These are phyloP conservation scores for Tetrax tetrax DNA, from an alignment of 2,113 vertebrate species.

Conservation along the genomic window DNA sequence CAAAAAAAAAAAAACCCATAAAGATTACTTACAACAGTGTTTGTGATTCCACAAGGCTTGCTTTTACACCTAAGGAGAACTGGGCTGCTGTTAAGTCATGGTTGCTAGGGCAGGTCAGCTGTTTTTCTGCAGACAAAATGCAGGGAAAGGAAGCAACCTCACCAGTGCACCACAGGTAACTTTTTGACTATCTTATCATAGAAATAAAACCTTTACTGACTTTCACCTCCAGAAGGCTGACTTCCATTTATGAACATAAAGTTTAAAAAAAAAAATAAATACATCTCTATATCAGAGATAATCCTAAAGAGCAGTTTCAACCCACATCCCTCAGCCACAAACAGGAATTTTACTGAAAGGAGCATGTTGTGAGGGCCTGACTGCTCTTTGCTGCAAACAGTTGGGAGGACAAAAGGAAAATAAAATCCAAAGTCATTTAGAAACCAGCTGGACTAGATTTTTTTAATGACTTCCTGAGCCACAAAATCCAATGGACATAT, in stretches of 20 bases:
- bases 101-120: background rate
- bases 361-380: background rate
- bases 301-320: background rate
- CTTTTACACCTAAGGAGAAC: background rate
- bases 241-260: background rate
- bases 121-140: background rate
- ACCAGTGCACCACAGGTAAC: background rate
- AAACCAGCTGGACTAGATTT: background rate
- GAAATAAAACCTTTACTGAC: background rate
- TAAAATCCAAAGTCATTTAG: background rate
- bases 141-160: background rate
- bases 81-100: background rate
- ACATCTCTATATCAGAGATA: background rate
- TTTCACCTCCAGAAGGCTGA: background rate
- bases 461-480: background rate
- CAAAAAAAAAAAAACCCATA: background rate
- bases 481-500: background rate
- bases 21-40: background rate
- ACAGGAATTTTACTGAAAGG: background rate
- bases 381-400: background rate
- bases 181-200: background rate
- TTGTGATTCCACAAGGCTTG: background rate
- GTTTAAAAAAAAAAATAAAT: background rate
- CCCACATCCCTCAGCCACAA: background rate
- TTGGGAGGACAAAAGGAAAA: background rate